Percentiles rank a stretch among this genome's conserved stretches.
These are phyloP conservation scores for Pseudorasbora parva DNA, from an alignment of 2,113 vertebrate species.

Conservation along the genomic window DNA sequence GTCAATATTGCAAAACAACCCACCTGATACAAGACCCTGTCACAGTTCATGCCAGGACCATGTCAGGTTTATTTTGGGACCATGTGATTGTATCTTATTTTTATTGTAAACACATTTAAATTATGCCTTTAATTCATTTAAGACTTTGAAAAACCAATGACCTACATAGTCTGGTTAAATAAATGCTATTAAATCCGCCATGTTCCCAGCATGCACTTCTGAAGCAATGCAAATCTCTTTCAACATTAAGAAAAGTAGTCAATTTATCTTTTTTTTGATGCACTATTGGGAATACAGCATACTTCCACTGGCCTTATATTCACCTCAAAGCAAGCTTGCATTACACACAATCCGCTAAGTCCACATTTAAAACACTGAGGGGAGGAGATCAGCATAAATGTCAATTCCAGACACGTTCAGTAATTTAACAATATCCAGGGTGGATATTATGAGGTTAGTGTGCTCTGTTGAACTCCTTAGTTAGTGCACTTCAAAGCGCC, in stretches of 20 bases:
- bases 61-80: too few species aligned
- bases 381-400: slow-evolving; percentile 9
- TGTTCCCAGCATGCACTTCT: not conserved
- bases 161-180: not conserved
- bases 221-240: not conserved
- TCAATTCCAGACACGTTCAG: slow-evolving; percentile 42
- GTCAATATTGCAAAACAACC: not conserved
- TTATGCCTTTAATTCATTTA: not conserved
- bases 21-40: not conserved
- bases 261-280: not conserved
- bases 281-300: not conserved
- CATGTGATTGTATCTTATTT: not conserved
- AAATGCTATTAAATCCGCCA: not conserved
- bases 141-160: not conserved
- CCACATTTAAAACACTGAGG: slow-evolving; percentile 18
- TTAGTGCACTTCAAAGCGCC: slow-evolving; percentile 44
- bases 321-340: not conserved
- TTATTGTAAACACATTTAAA: not conserved
- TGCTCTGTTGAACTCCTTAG: slow-evolving; percentile 32
- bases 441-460: slow-evolving; percentile 49
- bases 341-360: not conserved
- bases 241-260: not conserved
- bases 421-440: slow-evolving; percentile 40
- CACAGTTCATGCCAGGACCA: too few species aligned
- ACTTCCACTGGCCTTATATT: slow-evolving; percentile 1